phyloP scores from a whole-genome alignment of 1,140 invertebrate genomes.

The Scaptomyza hsui region DNA sequence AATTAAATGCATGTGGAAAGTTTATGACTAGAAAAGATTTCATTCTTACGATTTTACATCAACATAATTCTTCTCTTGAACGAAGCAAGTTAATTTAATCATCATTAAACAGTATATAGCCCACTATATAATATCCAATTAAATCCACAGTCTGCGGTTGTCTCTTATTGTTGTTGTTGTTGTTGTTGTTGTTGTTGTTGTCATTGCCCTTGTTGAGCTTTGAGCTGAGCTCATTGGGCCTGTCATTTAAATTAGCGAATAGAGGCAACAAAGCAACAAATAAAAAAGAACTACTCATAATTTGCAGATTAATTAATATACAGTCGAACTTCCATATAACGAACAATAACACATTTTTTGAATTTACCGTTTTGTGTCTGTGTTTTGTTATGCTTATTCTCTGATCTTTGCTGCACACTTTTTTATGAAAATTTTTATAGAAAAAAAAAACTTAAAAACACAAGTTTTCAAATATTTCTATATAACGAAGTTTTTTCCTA shows the following conservation, averaged over 20 bases:
- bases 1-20: too few species aligned
- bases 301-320: constrained; percentile 15
- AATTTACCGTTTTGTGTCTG: too few species aligned
- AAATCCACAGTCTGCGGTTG: background rate
- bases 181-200: constrained; percentile 33
- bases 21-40: background rate
- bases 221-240: constrained; percentile 38
- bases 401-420: too few species aligned
- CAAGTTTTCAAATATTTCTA: too few species aligned
- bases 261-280: constrained; percentile 5
- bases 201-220: constrained; percentile 24
- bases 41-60: background rate
- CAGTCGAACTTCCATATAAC: too few species aligned
- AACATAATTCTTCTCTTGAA: background rate
- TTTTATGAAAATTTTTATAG: too few species aligned
- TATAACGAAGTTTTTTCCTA: too few species aligned
- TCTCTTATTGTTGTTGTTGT: constrained; percentile 29
- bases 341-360: constrained; percentile 5
- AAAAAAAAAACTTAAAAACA: too few species aligned
- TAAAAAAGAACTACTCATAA: constrained; percentile 29
- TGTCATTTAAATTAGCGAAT: constrained; percentile 43
- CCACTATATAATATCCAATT: background rate
- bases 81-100: constrained; percentile 20
- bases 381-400: background rate
- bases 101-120: constrained; percentile 1